A percentile compares a stretch with the other conserved stretches of the same genome.
Evolutionary conservation across 2,113 vertebrate species (phyloP).

Genomic region (Phylloscopus trochilus): DNA sequence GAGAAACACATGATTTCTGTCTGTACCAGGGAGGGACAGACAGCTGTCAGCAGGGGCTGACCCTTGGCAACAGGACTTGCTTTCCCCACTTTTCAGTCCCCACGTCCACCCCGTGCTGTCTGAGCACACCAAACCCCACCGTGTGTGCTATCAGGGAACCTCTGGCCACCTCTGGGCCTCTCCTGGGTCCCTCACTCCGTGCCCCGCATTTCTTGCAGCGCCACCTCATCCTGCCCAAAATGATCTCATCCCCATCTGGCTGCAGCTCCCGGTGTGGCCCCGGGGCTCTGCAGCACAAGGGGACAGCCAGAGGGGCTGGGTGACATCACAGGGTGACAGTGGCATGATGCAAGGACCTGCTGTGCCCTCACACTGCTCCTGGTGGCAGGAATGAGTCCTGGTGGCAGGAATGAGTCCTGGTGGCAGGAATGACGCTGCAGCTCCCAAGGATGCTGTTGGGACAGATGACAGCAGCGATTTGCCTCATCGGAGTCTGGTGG

Average conservation of each 20-base stretch:
- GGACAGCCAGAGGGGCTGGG: accelerated
- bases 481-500: accelerated
- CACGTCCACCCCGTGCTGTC: accelerated
- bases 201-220: background rate
- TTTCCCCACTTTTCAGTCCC: background rate
- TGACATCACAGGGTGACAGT: background rate
- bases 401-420: background rate
- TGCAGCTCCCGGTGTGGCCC: background rate
- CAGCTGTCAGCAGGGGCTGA: background rate
- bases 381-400: background rate
- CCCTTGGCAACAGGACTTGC: accelerated
- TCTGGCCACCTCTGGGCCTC: background rate
- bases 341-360: accelerated
- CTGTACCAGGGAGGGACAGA: constrained; percentile 25
- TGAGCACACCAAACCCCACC: accelerated
- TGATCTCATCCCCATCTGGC: background rate
- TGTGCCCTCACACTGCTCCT: accelerated
- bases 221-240: background rate
- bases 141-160: accelerated
- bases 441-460: accelerated
- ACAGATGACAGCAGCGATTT: accelerated
- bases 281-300: background rate
- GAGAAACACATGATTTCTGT: background rate
- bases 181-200: background rate
- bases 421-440: background rate